Percentiles rank a stretch among this genome's conserved stretches.
These are phyloP conservation scores for Perithous albicinctus DNA, from an alignment of 2,888 invertebrate genomes.

Conservation along the genomic window DNA sequence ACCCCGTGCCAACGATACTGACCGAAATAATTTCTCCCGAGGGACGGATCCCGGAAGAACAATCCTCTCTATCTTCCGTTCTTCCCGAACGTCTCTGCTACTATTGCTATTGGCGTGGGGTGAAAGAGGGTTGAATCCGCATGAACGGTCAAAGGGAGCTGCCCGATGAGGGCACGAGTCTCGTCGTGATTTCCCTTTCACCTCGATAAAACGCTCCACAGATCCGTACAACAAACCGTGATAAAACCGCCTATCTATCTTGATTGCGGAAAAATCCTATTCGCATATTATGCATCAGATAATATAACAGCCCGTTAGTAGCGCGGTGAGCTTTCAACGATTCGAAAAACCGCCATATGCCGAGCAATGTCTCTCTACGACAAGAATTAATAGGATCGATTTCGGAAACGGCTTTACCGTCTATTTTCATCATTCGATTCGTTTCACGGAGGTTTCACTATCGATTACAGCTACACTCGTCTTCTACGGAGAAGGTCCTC, in stretches of 20 bases:
- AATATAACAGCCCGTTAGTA: not conserved
- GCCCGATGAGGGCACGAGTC: slow-evolving; percentile 17
- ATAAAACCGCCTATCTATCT: slow-evolving; percentile 41
- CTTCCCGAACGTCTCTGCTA: slow-evolving; percentile 48
- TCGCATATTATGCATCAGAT: slow-evolving; percentile 29
- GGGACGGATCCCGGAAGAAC: slow-evolving; percentile 68
- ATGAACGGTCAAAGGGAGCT: slow-evolving; percentile 34
- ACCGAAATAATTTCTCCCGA: slow-evolving; percentile 68
- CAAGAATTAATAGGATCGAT: not conserved
- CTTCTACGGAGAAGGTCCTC: slow-evolving; percentile 14
- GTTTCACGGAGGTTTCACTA: not conserved
- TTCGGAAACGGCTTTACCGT: not conserved
- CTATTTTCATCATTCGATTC: slow-evolving; percentile 26
- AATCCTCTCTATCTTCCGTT: slow-evolving; percentile 55
- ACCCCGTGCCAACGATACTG: slow-evolving; percentile 41
- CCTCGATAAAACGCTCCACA: slow-evolving; percentile 46
- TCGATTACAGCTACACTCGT: not conserved
- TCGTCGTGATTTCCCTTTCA: slow-evolving; percentile 54
- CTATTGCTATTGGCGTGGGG: slow-evolving; percentile 24
- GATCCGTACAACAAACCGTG: slow-evolving; percentile 15
- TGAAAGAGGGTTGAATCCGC: slow-evolving; percentile 44
- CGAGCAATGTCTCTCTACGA: not conserved
- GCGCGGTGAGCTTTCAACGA: slow-evolving; percentile 18
- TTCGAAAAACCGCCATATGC: not conserved
- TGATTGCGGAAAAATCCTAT: slow-evolving; percentile 40